These are phyloP conservation scores for Onthophagus taurus DNA, from an alignment of 1,140 invertebrate genomes.

Conservation along the genomic window DNA sequence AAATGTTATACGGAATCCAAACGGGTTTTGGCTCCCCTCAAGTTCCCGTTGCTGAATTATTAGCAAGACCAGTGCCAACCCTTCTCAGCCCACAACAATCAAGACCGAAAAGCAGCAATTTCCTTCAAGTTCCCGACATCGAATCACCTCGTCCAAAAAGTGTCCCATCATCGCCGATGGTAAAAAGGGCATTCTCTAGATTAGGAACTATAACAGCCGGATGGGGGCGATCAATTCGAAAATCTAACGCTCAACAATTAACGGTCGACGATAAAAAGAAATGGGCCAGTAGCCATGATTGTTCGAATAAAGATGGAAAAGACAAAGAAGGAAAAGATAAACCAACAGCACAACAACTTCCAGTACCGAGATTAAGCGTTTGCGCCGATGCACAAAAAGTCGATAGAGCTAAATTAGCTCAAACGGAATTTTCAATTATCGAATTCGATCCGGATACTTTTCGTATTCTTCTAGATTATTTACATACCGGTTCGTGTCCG, in stretches of 20 bases:
- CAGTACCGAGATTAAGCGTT: conserved; percentile 79
- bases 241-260: conserved; percentile 55
- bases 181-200: conserved; percentile 81
- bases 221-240: conserved; percentile 76
- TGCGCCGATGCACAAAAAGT: conserved; percentile 91
- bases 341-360: conserved; percentile 56
- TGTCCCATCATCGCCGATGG: conserved; percentile 89
- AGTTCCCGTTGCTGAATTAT: conserved; percentile 78
- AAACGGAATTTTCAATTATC: conserved; percentile 92
- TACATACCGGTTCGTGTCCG: conserved; percentile 86
- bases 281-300: conserved; percentile 86
- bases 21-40: conserved; percentile 88
- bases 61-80: conserved; percentile 75
- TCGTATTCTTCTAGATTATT: conserved; percentile 78
- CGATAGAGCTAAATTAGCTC: conserved; percentile 78
- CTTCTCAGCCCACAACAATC: conserved; percentile 65
- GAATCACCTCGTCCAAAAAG: conserved; percentile 68
- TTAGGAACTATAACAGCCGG: conserved; percentile 81
- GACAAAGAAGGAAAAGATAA: conserved; percentile 72
- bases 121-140: conserved; percentile 56
- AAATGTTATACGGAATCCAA: conserved; percentile 92
- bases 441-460: conserved; percentile 93
- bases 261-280: conserved; percentile 82
- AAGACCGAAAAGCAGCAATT: conserved; percentile 84
- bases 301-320: conserved; percentile 70